A percentile compares a stretch with the other conserved stretches of the same genome.
Conservation (phyloP, 2,888 invertebrate genomes). For the Apamea monoglypha region DNA sequence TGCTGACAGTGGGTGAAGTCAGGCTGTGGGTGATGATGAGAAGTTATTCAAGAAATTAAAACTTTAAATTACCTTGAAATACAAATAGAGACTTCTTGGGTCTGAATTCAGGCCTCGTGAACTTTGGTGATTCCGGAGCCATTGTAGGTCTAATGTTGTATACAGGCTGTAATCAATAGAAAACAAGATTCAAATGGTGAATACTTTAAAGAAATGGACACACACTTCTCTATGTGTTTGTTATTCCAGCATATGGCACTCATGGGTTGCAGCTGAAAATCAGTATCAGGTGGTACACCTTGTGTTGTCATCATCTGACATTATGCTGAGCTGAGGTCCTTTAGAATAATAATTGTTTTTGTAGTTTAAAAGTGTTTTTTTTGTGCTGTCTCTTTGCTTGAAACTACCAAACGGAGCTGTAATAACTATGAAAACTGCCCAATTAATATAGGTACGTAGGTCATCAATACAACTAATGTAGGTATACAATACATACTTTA, state of each 20-base stretch:
- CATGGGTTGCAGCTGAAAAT: not conserved
- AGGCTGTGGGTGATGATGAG: not conserved
- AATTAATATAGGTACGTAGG: not conserved
- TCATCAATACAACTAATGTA: not conserved
- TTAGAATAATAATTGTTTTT: not conserved
- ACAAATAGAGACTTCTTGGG: slow-evolving; percentile 75
- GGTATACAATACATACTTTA: slow-evolving; percentile 67
- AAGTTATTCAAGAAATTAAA: not conserved
- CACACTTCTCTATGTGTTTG: too few species aligned
- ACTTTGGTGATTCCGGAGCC: slow-evolving; percentile 76
- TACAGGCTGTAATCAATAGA: slow-evolving; percentile 70
- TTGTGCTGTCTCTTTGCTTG: not conserved
- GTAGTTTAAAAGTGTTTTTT: too few species aligned
- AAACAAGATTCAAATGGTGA: not conserved
- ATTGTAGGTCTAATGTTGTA: slow-evolving; percentile 71
- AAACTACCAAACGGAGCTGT: not conserved
- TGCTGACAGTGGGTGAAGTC: too few species aligned
- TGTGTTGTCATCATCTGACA: not conserved
- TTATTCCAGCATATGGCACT: too few species aligned
- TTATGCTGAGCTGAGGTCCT: not conserved
- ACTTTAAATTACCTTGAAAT: slow-evolving; percentile 71
- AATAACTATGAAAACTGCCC: too few species aligned
- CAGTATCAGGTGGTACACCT: not conserved
- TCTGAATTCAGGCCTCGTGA: slow-evolving; percentile 77
- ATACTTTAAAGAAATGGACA: not conserved